A percentile compares a stretch with the other conserved stretches of the same genome.
phyloP scores from a whole-genome alignment of 2,113 vertebrate genomes.

The Nycticryphes semicollaris region DNA sequence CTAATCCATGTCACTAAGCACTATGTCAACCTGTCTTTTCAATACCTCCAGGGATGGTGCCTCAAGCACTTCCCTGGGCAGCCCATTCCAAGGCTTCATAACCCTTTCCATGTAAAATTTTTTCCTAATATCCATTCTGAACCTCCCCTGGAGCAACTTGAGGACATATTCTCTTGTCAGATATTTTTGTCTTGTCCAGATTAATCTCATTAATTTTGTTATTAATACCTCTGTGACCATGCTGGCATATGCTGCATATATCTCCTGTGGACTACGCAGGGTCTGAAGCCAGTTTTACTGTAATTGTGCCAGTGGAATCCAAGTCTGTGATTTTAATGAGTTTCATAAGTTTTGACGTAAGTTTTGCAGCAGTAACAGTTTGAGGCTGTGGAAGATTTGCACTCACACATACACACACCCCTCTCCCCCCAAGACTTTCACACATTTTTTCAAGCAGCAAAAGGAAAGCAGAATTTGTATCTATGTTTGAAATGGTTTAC shows the following conservation, averaged over 20 bases:
- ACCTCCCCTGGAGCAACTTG: too few relatives aligned
- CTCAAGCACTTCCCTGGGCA: too few relatives aligned
- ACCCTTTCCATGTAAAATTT: too few relatives aligned
- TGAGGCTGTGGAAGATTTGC: background rate
- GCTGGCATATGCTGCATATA: background rate
- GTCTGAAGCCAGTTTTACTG: background rate
- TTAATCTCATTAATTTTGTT: background rate
- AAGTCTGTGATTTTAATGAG: background rate
- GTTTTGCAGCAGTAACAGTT: background rate
- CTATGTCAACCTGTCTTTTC: too few relatives aligned
- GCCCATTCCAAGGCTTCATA: too few relatives aligned
- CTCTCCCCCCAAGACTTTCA: background rate
- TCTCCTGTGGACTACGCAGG: background rate
- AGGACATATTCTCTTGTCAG: too few relatives aligned
- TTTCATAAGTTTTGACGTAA: background rate
- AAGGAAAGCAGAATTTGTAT: background rate
- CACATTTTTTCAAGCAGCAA: background rate
- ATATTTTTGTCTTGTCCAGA: too few relatives aligned
- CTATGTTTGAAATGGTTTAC: background rate
- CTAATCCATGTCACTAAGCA: too few relatives aligned
- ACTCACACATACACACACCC: background rate
- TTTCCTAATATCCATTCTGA: too few relatives aligned
- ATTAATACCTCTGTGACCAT: background rate
- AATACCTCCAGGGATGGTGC: too few relatives aligned
- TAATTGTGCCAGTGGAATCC: background rate